Conservation (phyloP, 2,888 invertebrate genomes). For the Panorpa germanica region DNA sequence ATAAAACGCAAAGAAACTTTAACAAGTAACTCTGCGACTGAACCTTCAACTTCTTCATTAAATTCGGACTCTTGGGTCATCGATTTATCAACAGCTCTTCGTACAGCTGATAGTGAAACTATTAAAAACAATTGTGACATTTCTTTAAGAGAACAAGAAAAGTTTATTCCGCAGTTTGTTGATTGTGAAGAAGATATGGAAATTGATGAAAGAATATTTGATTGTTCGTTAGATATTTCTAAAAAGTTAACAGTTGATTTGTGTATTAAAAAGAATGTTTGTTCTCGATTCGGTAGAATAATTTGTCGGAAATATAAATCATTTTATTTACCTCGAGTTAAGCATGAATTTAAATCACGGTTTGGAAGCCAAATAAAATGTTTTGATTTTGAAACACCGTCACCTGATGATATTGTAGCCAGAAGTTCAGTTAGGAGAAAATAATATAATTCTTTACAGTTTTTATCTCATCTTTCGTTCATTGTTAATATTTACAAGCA, state of each 20-base stretch:
- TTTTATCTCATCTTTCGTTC: no score
- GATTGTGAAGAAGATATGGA: constrained; percentile 18
- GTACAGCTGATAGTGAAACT: constrained; percentile 7
- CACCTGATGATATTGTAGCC: constrained; percentile 45
- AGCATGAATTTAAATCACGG: constrained; percentile 11
- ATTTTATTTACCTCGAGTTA: constrained; percentile 14
- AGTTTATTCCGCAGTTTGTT: constrained; percentile 21
- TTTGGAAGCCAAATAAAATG: constrained; percentile 15
- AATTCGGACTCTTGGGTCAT: constrained; percentile 14
- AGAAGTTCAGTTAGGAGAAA: no score
- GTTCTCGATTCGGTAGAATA: constrained; percentile 30
- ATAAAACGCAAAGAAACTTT: no score
- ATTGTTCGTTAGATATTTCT: constrained; percentile 18
- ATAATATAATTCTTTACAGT: no score
- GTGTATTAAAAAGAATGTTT: constrained; percentile 16
- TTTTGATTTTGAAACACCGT: constrained; percentile 37
- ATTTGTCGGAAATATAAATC: constrained; percentile 22
- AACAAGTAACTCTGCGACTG: no score
- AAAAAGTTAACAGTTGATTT: no score
- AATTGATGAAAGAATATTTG: constrained; percentile 9
- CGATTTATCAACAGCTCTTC: constrained; percentile 24
- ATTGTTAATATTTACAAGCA: no score
- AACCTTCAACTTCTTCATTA: background rate
- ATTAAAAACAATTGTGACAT: constrained; percentile 2
- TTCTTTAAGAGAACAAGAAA: constrained; percentile 12